A percentile compares a stretch with the other conserved stretches of the same genome.
Evolutionary conservation across 2,797 vertebrate species (phyloP).

Genomic region (Galaxias olidus): DNA sequence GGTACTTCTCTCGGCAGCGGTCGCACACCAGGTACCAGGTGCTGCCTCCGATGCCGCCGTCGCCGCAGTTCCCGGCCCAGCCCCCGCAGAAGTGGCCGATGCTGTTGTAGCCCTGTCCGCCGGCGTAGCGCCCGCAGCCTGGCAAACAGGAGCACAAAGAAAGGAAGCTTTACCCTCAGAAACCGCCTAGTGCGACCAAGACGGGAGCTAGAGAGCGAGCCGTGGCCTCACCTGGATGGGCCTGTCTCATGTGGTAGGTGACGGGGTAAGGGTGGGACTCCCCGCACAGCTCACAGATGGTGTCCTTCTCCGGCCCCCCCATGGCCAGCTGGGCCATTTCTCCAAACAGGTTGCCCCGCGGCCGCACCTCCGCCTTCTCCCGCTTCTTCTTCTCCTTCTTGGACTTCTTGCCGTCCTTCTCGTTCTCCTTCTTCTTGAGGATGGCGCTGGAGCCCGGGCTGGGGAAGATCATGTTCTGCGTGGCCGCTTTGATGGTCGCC

Average conservation of each 20-base stretch:
- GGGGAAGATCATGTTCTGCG: conserved; percentile 99
- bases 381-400: conserved; percentile 99
- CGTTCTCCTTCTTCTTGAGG: conserved; percentile 94
- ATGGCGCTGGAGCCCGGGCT: conserved; percentile 98
- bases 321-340: conserved; percentile 99
- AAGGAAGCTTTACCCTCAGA: no score
- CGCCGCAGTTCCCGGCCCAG: conserved; percentile 98
- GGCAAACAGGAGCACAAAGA: conserved; percentile 1
- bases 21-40: conserved; percentile 99
- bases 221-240: conserved; percentile 90
- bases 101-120: conserved; percentile 98
- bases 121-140: conserved; percentile 98
- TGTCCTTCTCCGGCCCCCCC: conserved; percentile 97
- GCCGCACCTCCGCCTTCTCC: conserved; percentile 92
- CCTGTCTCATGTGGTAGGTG: conserved; percentile 98
- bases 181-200: no score
- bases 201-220: no score
- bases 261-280: conserved; percentile 98
- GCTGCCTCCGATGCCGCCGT: conserved; percentile 97
- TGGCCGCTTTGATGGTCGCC: conserved; percentile 98
- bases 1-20: conserved; percentile 96
- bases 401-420: conserved; percentile 92
- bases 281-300: conserved; percentile 96
- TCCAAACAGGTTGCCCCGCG: conserved; percentile 95
- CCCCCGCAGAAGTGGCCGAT: conserved; percentile 98